These are phyloP conservation scores for Phenganax stokvisi DNA, from an alignment of 92 coral and sea anemone species.

Conservation along the genomic window DNA sequence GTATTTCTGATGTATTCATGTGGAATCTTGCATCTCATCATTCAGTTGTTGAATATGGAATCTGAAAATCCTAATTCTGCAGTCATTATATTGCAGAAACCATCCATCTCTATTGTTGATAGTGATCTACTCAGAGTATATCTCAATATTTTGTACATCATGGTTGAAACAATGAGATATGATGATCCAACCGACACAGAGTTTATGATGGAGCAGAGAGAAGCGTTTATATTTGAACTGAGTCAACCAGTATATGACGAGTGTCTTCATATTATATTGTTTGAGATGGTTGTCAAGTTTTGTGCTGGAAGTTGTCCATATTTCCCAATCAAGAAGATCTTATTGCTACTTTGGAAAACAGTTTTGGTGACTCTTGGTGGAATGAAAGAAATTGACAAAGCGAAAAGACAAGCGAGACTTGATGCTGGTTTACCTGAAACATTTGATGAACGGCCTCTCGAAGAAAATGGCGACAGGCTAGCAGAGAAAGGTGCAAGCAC, in stretches of 20 bases:
- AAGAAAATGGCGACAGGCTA: slow-evolving; percentile 24
- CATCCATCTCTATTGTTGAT: slow-evolving; percentile 84
- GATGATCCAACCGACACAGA: slow-evolving; percentile 61
- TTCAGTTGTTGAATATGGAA: slow-evolving; percentile 83
- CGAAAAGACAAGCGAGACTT: slow-evolving; percentile 63
- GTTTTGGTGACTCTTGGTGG: slow-evolving; percentile 91
- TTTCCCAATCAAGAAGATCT: slow-evolving; percentile 92
- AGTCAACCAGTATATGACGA: slow-evolving; percentile 70
- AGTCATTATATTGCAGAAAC: slow-evolving; percentile 76
- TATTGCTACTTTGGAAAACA: slow-evolving; percentile 88
- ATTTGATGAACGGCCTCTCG: slow-evolving; percentile 48
- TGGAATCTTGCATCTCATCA: slow-evolving; percentile 62
- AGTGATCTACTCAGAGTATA: slow-evolving; percentile 73
- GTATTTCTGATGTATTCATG: slow-evolving; percentile 78
- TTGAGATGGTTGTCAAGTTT: slow-evolving; percentile 94
- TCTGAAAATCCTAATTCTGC: slow-evolving; percentile 80
- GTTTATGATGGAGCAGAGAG: slow-evolving; percentile 53
- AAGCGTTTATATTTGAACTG: slow-evolving; percentile 61
- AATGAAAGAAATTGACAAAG: slow-evolving; percentile 57
- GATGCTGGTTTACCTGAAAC: slow-evolving; percentile 74
- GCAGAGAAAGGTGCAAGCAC: slow-evolving; percentile 68
- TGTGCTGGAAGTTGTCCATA: slow-evolving; percentile 92
- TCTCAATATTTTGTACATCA: slow-evolving; percentile 78
- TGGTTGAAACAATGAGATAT: slow-evolving; percentile 79
- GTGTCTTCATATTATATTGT: slow-evolving; percentile 61